These are phyloP conservation scores for Cirrhinus molitorella DNA, from an alignment of 2,797 vertebrate genomes.

Conservation along the genomic window DNA sequence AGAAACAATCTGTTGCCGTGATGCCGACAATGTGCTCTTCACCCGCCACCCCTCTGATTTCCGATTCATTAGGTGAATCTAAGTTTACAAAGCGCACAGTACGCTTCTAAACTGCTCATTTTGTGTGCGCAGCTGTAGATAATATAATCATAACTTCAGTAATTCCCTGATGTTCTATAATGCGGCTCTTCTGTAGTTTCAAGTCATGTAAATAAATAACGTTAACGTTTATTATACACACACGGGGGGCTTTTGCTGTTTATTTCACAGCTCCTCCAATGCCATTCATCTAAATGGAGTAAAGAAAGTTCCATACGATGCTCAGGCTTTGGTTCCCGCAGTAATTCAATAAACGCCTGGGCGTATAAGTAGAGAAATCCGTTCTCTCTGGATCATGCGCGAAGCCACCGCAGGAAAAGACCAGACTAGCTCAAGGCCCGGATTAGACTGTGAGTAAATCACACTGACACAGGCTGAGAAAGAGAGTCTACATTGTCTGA, in stretches of 20 bases:
- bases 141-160: constrained; percentile 5
- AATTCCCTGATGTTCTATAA: constrained; percentile 30
- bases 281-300: constrained; percentile 1
- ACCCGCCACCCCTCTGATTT: constrained; percentile 14
- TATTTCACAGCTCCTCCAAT: constrained; percentile 27
- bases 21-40: constrained; percentile 22
- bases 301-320: neutral
- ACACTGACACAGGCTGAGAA: constrained; percentile 46
- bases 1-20: constrained; percentile 38
- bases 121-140: constrained; percentile 2
- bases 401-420: constrained; percentile 27
- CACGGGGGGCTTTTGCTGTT: neutral
- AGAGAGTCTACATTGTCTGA: constrained; percentile 44
- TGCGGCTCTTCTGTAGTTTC: constrained; percentile 15
- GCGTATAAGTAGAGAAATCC: constrained; percentile 31
- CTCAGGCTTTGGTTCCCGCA: constrained; percentile 11
- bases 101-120: neutral
- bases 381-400: constrained; percentile 20
- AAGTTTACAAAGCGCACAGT: constrained; percentile 22
- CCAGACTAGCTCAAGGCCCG: constrained; percentile 39
- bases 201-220: constrained; percentile 41
- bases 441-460: constrained; percentile 53
- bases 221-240: constrained; percentile 15
- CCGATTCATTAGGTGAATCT: constrained; percentile 19
- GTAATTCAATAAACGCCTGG: constrained; percentile 46